Conservation (phyloP, 2,797 vertebrate species). For the Centropyge bicolor region DNA sequence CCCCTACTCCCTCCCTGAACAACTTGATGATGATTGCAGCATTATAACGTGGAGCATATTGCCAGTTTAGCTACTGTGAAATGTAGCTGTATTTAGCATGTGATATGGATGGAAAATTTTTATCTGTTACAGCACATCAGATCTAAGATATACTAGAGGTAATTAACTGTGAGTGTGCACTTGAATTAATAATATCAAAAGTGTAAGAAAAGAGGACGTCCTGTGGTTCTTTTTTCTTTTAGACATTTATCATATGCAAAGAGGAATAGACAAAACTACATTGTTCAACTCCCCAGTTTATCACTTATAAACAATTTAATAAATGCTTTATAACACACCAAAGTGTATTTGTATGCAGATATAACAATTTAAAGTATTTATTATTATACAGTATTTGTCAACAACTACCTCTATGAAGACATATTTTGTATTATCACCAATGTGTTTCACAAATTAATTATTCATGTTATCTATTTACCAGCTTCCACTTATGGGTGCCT, state of each 20-base stretch:
- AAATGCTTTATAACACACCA: background rate
- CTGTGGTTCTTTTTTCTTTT: background rate
- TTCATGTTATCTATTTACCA: background rate
- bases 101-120: slow-evolving; percentile 36
- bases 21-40: slow-evolving; percentile 82
- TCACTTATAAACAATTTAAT: slow-evolving; percentile 3
- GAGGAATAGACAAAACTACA: background rate
- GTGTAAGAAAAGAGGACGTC: background rate
- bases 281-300: too few relatives aligned
- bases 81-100: slow-evolving; percentile 56
- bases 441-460: background rate
- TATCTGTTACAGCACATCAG: slow-evolving; percentile 17
- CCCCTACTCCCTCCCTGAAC: slow-evolving; percentile 67
- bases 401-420: background rate
- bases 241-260: background rate
- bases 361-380: background rate
- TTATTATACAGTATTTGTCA: background rate
- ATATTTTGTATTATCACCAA: slow-evolving; percentile 20
- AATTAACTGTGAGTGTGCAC: slow-evolving; percentile 23
- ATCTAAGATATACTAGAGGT: slow-evolving; percentile 29
- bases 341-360: background rate
- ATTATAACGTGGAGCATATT: slow-evolving; percentile 75
- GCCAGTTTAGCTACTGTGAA: slow-evolving; percentile 61
- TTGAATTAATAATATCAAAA: slow-evolving; percentile 21
- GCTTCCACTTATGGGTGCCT: background rate